A percentile compares a stretch with the other conserved stretches of the same genome.
Conservation (phyloP, 2,797 vertebrate species). For the Alcedo atthis region DNA sequence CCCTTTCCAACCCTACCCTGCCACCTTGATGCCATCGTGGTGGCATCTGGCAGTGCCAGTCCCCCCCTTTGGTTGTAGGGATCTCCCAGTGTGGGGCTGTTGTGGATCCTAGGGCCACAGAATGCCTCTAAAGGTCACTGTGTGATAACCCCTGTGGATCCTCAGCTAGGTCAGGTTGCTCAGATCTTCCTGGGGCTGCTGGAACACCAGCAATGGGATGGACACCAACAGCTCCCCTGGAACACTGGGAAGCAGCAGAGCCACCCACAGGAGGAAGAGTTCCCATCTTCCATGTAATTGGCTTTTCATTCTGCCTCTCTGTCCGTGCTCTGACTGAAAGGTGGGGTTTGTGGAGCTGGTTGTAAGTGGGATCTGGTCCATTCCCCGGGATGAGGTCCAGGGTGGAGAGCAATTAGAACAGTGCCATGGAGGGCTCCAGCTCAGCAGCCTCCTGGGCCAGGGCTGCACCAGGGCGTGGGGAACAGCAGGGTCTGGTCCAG, state of each 20-base stretch:
- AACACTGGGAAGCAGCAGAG: background rate
- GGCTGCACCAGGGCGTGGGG: background rate
- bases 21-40: background rate
- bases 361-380: background rate
- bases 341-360: background rate
- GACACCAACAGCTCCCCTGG: background rate
- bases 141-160: no score
- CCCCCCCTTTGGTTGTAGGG: background rate
- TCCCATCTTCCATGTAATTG: background rate
- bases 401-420: background rate
- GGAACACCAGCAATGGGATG: background rate
- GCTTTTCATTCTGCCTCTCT: background rate
- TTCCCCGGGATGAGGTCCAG: background rate
- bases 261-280: background rate
- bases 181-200: background rate
- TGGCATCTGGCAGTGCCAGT: background rate
- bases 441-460: background rate
- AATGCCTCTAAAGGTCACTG: no score
- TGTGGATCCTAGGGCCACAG: background rate
- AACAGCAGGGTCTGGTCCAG: background rate
- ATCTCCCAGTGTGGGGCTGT: fast-evolving
- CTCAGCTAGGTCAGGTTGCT: no score
- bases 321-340: background rate
- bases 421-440: background rate
- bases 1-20: background rate